A percentile compares a stretch with the other conserved stretches of the same genome.
Conservation (phyloP, 2,797 vertebrate species). For the Chelmon rostratus region DNA sequence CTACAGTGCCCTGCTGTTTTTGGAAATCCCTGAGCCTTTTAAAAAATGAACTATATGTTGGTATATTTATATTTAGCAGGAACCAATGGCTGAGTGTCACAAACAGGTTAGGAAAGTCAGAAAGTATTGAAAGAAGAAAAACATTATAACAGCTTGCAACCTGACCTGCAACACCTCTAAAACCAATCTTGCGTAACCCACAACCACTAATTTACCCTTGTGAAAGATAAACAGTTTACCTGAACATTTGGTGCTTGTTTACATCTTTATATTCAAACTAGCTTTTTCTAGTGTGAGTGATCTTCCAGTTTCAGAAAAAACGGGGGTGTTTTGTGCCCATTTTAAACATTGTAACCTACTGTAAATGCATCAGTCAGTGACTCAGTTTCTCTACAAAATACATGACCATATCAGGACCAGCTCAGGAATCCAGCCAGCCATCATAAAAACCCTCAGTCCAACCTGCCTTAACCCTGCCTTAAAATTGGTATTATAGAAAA, state of each 20-base stretch:
- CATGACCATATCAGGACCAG: slow-evolving; percentile 76
- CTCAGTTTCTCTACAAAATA: slow-evolving; percentile 56
- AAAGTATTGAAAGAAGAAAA: not conserved
- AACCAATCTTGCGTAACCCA: not conserved
- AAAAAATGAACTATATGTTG: not conserved
- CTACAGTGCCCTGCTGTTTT: too few relatives aligned
- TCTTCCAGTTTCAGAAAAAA: slow-evolving; percentile 27
- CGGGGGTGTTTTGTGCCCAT: slow-evolving; percentile 21
- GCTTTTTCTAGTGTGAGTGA: not conserved
- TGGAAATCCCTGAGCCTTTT: too few relatives aligned
- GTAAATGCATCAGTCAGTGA: slow-evolving; percentile 34
- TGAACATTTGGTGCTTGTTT: not conserved
- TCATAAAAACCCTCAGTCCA: slow-evolving; percentile 53
- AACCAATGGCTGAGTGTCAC: too few relatives aligned
- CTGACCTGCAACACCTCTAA: not conserved
- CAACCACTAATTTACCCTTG: not conserved
- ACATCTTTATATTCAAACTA: not conserved
- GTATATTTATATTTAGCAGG: not conserved
- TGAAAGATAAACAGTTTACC: not conserved
- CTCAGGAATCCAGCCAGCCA: slow-evolving; percentile 75
- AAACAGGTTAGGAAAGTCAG: not conserved
- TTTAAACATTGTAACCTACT: slow-evolving; percentile 39
- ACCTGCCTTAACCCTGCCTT: slow-evolving; percentile 30
- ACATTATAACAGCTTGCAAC: not conserved
- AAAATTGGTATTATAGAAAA: slow-evolving; percentile 71